Conservation (phyloP, 2,888 invertebrate species). For the Amaurobius ferox region DNA sequence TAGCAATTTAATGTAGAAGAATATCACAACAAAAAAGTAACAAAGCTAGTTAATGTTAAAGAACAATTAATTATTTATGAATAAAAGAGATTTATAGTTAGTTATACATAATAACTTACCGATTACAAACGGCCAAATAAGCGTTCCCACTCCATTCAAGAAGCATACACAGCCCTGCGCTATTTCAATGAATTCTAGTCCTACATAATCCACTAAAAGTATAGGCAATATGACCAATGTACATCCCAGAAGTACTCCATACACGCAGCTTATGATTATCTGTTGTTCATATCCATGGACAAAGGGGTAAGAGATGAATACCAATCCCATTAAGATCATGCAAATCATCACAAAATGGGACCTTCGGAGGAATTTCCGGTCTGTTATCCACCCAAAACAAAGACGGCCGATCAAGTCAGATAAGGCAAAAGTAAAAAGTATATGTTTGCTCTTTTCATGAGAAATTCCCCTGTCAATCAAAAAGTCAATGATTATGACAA, state of each 20-base stretch:
- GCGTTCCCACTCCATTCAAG: slow-evolving; percentile 25
- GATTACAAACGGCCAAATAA: slow-evolving; percentile 25
- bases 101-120: slow-evolving; percentile 10
- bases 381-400: slow-evolving; percentile 70
- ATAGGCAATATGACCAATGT: slow-evolving; percentile 45
- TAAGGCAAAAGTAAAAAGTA: slow-evolving; percentile 60
- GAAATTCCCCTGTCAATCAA: slow-evolving; percentile 60
- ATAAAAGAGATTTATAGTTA: too few relatives aligned
- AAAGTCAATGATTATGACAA: slow-evolving; percentile 72
- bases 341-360: slow-evolving; percentile 33
- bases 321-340: slow-evolving; percentile 27
- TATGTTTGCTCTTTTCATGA: slow-evolving; percentile 37
- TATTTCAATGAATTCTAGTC: slow-evolving; percentile 23
- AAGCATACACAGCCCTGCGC: slow-evolving; percentile 51
- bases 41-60: too few relatives aligned
- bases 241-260: slow-evolving; percentile 44
- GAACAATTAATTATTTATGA: too few relatives aligned
- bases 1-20: too few relatives aligned
- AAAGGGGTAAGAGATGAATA: slow-evolving; percentile 32
- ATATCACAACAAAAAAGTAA: too few relatives aligned
- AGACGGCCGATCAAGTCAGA: slow-evolving; percentile 71
- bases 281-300: slow-evolving; percentile 8
- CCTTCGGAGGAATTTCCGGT: slow-evolving; percentile 34
- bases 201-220: slow-evolving; percentile 38
- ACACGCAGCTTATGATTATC: slow-evolving; percentile 21